Percentiles rank a stretch among this genome's conserved stretches.
These are phyloP conservation scores for Drosophila multiciliata DNA, from an alignment of 2,888 invertebrate species.

Conservation along the genomic window DNA sequence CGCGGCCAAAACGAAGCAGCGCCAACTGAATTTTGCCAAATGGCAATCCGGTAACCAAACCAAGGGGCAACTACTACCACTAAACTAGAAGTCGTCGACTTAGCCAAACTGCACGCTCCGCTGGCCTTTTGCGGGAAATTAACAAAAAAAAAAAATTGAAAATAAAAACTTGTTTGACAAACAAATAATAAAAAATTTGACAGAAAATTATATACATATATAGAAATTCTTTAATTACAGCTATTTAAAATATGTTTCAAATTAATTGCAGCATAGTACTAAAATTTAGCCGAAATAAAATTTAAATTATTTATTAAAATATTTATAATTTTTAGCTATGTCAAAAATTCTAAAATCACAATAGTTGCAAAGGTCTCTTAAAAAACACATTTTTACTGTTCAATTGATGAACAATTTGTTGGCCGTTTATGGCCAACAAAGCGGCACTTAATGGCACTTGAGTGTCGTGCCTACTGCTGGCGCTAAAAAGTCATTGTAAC, in stretches of 20 bases:
- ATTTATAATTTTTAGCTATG: neutral
- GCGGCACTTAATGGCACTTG: constrained; percentile 49
- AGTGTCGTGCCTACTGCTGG: constrained; percentile 23
- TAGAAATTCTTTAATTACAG: constrained; percentile 26
- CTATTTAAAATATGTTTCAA: constrained; percentile 30
- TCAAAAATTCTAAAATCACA: constrained; percentile 1
- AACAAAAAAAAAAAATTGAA: neutral
- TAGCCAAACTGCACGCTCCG: constrained; percentile 46
- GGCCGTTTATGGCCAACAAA: constrained; percentile 39
- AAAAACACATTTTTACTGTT: constrained; percentile 15
- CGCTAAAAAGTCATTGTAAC: constrained; percentile 46
- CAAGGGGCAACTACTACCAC: constrained; percentile 13
- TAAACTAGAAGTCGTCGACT: constrained; percentile 44
- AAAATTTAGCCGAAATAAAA: neutral
- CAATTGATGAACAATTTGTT: constrained; percentile 18
- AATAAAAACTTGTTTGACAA: constrained; percentile 54
- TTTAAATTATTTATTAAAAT: neutral
- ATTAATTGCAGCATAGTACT: neutral
- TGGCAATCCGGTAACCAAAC: constrained; percentile 50
- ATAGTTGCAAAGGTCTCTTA: constrained; percentile 4
- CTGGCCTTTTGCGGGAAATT: constrained; percentile 37
- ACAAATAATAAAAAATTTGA: constrained; percentile 39
- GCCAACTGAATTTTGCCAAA: constrained; percentile 33
- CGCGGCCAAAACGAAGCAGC: constrained; percentile 69
- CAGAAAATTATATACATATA: neutral